Conservation (phyloP, 1,140 invertebrate species). For the Rhyzopertha dominica region DNA sequence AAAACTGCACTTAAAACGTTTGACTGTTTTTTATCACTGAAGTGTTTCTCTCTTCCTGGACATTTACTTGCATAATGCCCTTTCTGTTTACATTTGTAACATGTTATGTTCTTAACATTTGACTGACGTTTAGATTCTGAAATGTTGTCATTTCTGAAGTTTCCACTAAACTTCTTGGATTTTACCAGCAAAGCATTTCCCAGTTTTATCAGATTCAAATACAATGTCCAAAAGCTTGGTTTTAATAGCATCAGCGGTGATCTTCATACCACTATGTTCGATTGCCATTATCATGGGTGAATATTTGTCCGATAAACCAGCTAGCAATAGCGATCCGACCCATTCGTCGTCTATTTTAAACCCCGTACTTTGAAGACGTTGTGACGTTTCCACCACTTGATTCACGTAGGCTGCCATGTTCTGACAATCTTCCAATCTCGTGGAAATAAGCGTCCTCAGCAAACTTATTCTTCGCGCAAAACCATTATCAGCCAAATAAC, state of each 20-base stretch:
- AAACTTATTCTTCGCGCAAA: slow-evolving; percentile 6
- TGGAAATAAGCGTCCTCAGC: slow-evolving; percentile 21
- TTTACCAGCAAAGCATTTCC: no score
- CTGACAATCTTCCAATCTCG: slow-evolving; percentile 20
- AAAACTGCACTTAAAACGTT: no score
- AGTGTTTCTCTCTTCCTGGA: no score
- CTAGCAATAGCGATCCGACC: slow-evolving; percentile 30
- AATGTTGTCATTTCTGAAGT: no score
- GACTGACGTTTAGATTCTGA: no score
- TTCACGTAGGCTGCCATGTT: slow-evolving; percentile 16
- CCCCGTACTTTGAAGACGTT: slow-evolving; percentile 7
- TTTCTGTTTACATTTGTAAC: no score
- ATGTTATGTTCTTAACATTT: no score
- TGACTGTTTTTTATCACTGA: no score
- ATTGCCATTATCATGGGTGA: slow-evolving; percentile 40
- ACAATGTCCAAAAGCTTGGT: slow-evolving; percentile 5
- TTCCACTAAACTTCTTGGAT: no score
- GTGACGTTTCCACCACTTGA: slow-evolving; percentile 6
- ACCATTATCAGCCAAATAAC: slow-evolving; percentile 1
- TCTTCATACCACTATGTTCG: slow-evolving; percentile 28
- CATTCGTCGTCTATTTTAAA: slow-evolving; percentile 32
- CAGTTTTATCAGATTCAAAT: neutral
- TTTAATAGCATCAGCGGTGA: slow-evolving; percentile 18
- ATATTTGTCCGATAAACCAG: slow-evolving; percentile 27
- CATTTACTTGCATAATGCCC: no score